phyloP scores from a whole-genome alignment of 1,140 invertebrate species.

The Brachionus rotundiformis region DNA sequence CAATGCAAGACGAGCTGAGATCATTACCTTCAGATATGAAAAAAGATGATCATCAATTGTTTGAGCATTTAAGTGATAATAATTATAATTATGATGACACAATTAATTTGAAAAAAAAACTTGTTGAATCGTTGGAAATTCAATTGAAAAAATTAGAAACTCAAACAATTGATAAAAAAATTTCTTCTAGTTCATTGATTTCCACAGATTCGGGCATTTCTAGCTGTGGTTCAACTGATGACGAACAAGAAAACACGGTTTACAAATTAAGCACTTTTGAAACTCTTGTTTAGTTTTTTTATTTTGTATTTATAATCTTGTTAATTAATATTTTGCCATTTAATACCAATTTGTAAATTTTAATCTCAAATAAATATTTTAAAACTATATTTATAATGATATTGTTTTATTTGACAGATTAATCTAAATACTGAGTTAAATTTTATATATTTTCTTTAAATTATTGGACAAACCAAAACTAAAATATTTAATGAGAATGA shows the following conservation, averaged over 20 bases:
- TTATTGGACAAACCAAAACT: no score
- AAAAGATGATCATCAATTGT: neutral
- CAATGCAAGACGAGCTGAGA: neutral
- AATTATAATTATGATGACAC: neutral
- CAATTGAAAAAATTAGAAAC: constrained; percentile 2
- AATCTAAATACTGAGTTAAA: no score
- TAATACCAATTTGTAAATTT: no score
- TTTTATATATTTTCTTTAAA: no score
- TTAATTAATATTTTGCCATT: no score
- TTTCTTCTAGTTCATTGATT: neutral
- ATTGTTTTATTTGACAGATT: no score
- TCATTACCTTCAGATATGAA: no score
- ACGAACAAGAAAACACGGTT: neutral
- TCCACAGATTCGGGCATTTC: constrained; percentile 24
- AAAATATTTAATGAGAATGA: no score
- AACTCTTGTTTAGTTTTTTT: constrained; percentile 33
- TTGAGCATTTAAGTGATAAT: neutral
- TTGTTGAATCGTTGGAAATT: neutral
- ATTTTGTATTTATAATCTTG: no score
- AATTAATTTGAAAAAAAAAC: neutral
- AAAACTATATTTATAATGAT: no score
- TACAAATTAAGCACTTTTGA: neutral
- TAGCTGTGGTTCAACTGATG: neutral
- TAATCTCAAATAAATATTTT: no score
- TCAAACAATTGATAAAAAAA: neutral